Evolutionary conservation across 2,888 invertebrate genomes (phyloP).

Genomic region (Mythimna lalbum): DNA sequence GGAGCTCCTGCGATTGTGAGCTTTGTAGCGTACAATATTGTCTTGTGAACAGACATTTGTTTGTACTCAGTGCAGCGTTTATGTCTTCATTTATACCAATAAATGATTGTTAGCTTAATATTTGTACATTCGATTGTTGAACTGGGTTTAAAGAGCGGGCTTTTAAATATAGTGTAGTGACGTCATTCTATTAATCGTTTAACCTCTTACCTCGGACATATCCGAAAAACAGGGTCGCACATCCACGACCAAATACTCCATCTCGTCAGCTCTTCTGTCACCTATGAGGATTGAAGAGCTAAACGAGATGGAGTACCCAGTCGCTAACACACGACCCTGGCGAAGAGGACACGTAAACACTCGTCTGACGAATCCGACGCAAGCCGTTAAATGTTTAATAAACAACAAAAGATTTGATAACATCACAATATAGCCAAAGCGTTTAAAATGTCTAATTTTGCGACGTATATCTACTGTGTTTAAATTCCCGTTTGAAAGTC

Average conservation of each 20-base stretch:
- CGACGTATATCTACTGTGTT: constrained; percentile 15
- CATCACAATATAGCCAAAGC: constrained; percentile 46
- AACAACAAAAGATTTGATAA: constrained; percentile 10
- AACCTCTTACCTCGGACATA: no score
- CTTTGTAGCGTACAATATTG: constrained; percentile 42
- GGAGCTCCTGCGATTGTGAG: constrained; percentile 50
- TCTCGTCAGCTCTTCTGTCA: no score
- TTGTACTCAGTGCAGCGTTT: constrained; percentile 54
- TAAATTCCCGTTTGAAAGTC: constrained; percentile 19
- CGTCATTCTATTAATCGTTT: constrained; percentile 3
- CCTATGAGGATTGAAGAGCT: no score
- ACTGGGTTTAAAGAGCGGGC: constrained; percentile 30
- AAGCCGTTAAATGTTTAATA: not conserved
- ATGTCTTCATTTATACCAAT: constrained; percentile 59
- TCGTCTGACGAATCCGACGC: no score
- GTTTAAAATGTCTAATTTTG: constrained; percentile 16
- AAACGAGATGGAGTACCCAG: no score
- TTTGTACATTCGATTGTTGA: constrained; percentile 60
- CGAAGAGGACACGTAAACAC: no score
- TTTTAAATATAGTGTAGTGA: constrained; percentile 34
- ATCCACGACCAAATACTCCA: no score
- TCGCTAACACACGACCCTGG: no score
- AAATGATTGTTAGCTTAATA: constrained; percentile 65
- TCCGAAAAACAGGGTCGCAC: no score
- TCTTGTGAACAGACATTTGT: constrained; percentile 34